Evolutionary conservation across 2,113 vertebrate species (phyloP).

Genomic region (Oryzias javanicus): DNA sequence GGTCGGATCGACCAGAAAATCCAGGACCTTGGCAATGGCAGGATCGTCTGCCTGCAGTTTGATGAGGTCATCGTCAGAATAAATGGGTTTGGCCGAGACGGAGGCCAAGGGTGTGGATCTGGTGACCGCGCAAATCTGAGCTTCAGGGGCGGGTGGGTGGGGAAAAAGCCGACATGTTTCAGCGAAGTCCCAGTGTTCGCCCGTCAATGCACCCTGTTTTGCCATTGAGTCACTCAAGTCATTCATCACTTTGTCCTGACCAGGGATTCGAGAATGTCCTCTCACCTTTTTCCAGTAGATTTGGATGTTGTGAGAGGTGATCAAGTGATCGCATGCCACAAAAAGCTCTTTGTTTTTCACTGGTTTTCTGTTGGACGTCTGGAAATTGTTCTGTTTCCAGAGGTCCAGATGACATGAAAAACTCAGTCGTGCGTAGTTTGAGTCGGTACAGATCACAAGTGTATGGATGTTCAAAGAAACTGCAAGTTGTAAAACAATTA

Average conservation of each 20-base stretch:
- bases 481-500: not conserved
- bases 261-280: not conserved
- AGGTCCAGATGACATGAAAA: not conserved
- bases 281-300: not conserved
- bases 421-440: not conserved
- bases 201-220: no score
- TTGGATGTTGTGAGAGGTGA: not conserved
- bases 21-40: no score
- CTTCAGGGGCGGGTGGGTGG: no score
- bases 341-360: not conserved
- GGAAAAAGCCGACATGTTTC: no score
- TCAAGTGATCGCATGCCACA: not conserved
- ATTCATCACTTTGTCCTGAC: not conserved
- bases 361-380: not conserved
- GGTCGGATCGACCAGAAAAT: no score
- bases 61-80: no score
- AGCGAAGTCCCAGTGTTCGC: no score
- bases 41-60: no score
- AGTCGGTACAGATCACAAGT: not conserved
- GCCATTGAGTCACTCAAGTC: not conserved
- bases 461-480: not conserved
- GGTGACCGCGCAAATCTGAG: no score
- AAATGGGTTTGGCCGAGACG: no score
- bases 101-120: no score
- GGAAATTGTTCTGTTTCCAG: not conserved